These are phyloP conservation scores for Lycia hirtaria DNA, from an alignment of 2,888 invertebrate species.

Conservation along the genomic window DNA sequence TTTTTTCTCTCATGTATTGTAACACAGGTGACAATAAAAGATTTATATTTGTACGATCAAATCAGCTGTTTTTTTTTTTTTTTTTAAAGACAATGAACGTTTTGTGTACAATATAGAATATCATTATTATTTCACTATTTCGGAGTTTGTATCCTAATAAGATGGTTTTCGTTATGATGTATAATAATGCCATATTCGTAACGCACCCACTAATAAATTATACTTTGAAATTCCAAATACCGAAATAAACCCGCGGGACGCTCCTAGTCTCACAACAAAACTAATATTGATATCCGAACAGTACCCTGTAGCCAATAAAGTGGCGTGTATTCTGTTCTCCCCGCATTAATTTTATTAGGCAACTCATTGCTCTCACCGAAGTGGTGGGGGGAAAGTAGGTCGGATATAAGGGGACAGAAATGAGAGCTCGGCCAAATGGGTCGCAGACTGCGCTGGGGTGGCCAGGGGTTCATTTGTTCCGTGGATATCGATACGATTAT, in stretches of 20 bases:
- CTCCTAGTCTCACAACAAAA: conserved; percentile 5
- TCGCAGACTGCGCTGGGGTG: conserved; percentile 55
- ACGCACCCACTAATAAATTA: no score
- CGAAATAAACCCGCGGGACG: not conserved
- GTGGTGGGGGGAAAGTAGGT: conserved; percentile 69
- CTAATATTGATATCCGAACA: conserved; percentile 15
- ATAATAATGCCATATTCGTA: no score
- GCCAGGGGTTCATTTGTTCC: conserved; percentile 29
- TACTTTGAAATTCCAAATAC: not conserved
- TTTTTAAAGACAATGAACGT: no score
- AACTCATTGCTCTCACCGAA: conserved; percentile 57
- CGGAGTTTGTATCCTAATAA: no score
- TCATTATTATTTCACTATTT: no score
- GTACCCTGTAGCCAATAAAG: conserved; percentile 15
- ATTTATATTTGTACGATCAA: no score
- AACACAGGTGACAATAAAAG: no score
- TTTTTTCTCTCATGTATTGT: no score
- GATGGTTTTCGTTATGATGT: no score
- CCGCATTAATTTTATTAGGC: conserved; percentile 45
- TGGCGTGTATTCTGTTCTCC: conserved; percentile 24
- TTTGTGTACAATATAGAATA: no score
- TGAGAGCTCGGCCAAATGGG: conserved; percentile 70
- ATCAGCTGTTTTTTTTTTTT: no score
- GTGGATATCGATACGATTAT: conserved; percentile 2
- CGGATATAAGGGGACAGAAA: conserved; percentile 78